Percentiles rank a stretch among this genome's conserved stretches.
Evolutionary conservation across 2,113 vertebrate species (phyloP).

Genomic region (Nymphicus hollandicus): DNA sequence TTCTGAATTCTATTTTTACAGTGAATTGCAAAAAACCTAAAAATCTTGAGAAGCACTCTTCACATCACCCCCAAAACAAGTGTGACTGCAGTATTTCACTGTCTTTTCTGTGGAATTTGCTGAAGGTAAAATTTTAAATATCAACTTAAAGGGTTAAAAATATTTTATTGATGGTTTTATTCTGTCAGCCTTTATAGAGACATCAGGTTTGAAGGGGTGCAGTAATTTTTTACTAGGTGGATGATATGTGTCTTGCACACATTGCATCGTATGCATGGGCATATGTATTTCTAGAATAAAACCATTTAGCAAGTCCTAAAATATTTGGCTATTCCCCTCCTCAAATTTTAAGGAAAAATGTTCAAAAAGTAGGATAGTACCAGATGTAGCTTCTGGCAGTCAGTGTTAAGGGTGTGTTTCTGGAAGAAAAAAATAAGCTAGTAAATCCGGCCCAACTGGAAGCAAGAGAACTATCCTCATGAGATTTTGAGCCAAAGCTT

Average conservation of each 20-base stretch:
- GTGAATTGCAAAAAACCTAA: neutral
- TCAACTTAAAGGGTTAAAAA: neutral
- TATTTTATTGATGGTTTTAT: neutral
- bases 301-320: conserved; percentile 28
- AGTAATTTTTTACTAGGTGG: neutral
- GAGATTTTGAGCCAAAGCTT: conserved; percentile 41
- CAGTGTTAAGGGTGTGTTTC: conserved; percentile 23
- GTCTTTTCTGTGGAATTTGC: neutral
- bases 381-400: conserved; percentile 62
- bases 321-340: neutral
- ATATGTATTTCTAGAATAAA: conserved; percentile 7
- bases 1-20: neutral
- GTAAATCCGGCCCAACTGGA: conserved; percentile 27
- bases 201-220: neutral
- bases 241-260: neutral
- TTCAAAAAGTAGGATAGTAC: conserved; percentile 24
- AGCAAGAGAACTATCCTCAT: conserved; percentile 16
- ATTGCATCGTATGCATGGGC: neutral
- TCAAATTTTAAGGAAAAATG: conserved; percentile 45
- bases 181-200: neutral
- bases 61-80: neutral
- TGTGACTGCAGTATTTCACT: neutral
- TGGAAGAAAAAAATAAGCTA: conserved; percentile 13
- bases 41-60: neutral
- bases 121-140: neutral